phyloP scores from a whole-genome alignment of 2,888 invertebrate genomes.

The Sepiola atlantica region DNA sequence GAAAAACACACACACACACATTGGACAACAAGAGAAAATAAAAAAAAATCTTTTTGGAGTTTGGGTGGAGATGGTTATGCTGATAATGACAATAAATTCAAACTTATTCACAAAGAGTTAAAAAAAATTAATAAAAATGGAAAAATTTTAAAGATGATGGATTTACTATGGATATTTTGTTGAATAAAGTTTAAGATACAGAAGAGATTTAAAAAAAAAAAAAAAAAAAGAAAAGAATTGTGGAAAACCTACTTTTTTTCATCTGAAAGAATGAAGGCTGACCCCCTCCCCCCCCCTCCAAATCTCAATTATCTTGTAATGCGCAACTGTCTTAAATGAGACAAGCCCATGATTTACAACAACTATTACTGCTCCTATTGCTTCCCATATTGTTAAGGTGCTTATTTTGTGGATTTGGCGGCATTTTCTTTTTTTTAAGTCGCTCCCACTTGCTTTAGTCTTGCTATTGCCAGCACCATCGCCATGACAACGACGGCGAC shows the following conservation, averaged over 20 bases:
- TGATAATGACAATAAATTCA: not conserved
- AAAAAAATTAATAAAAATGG: not conserved
- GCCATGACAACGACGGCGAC: not conserved
- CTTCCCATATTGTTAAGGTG: not conserved
- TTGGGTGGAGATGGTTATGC: not conserved
- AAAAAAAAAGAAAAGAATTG: not conserved
- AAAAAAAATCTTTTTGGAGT: not conserved
- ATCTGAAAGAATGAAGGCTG: not conserved
- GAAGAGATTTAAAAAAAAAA: not conserved
- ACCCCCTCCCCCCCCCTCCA: no score
- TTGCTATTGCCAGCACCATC: conserved; percentile 16
- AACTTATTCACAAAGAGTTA: not conserved
- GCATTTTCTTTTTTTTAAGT: not conserved
- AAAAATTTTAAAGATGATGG: not conserved
- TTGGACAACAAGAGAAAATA: not conserved
- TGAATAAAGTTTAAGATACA: not conserved
- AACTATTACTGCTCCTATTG: not conserved
- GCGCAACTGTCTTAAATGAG: not conserved
- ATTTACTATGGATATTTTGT: not conserved
- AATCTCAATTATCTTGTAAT: not conserved
- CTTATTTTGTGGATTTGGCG: not conserved
- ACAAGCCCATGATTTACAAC: not conserved
- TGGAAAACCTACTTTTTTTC: not conserved
- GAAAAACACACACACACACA: not conserved
- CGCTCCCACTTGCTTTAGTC: conserved; percentile 6